Base-by-base conservation (phyloP, 1,140 invertebrate genomes). In the silkworm (Bombyx mori) region DNA sequence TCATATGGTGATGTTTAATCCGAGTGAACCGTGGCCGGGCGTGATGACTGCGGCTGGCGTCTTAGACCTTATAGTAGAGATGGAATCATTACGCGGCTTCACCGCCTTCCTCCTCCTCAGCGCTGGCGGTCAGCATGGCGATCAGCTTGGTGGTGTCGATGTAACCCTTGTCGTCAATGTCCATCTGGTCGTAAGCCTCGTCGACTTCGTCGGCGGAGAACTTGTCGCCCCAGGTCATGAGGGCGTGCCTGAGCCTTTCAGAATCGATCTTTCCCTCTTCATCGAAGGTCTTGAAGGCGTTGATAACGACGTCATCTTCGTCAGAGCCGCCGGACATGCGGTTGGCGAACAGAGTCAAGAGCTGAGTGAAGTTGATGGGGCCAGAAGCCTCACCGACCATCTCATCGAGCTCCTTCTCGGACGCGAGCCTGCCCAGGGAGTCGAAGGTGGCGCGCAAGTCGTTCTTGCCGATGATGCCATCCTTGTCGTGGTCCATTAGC, bases 401-500 rank as follows among this genome's bases (percentile, higher is more conserved):
- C 66, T 94, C 92, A 64, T 98, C 96, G 61, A 98, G 89, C 88
- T 98, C 96, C 86, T 96, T 95, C 76, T 98, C 96, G 69, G 92
- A 92, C 73, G 94, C 93, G 60, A 97, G 90, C 86, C 95, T 94
- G 90, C 98, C 98, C 61, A 99, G 92, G 67, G 95, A 94, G 89
- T 98, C 97, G 90, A 97, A 99, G 80, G 97, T 97, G 77, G 94
- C 94, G 82, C 97, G 94, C 76, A 99, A 92, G 90, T 99, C 98
- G 86, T 93, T 94, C 88, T 98, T 97, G 83, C 95, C 95, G 85
- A 99, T 96, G 89, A 99, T 94, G 75, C 97, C 97, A 88, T 99
- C 98, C 89, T 99, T 98, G 90, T 99, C 96, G 89, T 95, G 94
- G 91, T 99, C 98, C 94, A 99, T 99, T 80, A 99, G 93, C 88